Evolutionary conservation across 2,113 vertebrate species (phyloP).

Genomic region (Xenopus laevis): DNA sequence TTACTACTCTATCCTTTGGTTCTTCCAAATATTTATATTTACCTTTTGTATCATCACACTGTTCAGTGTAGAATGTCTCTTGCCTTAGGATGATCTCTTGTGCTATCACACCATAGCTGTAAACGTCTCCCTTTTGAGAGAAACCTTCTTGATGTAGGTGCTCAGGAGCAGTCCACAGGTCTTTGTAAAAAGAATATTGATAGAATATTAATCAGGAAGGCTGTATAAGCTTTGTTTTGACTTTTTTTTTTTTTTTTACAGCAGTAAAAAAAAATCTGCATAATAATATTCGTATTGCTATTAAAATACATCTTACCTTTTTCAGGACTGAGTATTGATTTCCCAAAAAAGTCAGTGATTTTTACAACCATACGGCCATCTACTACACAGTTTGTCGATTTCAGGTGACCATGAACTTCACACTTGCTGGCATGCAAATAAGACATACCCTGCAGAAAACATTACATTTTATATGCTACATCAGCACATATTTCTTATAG

Average conservation of each 20-base stretch:
- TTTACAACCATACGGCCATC: constrained; percentile 97
- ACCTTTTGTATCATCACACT: constrained; percentile 66
- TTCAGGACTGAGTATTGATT: constrained; percentile 77
- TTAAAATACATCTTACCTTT: constrained; percentile 66
- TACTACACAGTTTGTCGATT: constrained; percentile 95
- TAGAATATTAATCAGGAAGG: not conserved
- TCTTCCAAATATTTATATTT: not conserved
- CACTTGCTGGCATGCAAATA: constrained; percentile 93
- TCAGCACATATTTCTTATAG: too few relatives aligned
- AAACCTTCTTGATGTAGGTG: constrained; percentile 77
- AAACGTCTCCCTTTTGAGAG: constrained; percentile 93
- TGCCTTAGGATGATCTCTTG: constrained; percentile 86
- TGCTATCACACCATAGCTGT: constrained; percentile 89
- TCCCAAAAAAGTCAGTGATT: constrained; percentile 94
- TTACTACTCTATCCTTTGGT: too few relatives aligned
- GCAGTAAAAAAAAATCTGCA: too few relatives aligned
- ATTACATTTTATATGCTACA: not conserved
- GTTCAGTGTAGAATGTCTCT: constrained; percentile 73
- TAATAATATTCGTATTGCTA: too few relatives aligned
- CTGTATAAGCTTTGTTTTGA: too few relatives aligned
- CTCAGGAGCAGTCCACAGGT: constrained; percentile 91
- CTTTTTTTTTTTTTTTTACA: too few relatives aligned
- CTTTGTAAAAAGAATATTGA: constrained; percentile 54
- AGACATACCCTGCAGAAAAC: constrained; percentile 84
- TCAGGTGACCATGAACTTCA: constrained; percentile 85